Evolutionary conservation across 35 echinoderm and acorn worm species (phyloP).

Genomic region (Stichopus chloronotus): DNA sequence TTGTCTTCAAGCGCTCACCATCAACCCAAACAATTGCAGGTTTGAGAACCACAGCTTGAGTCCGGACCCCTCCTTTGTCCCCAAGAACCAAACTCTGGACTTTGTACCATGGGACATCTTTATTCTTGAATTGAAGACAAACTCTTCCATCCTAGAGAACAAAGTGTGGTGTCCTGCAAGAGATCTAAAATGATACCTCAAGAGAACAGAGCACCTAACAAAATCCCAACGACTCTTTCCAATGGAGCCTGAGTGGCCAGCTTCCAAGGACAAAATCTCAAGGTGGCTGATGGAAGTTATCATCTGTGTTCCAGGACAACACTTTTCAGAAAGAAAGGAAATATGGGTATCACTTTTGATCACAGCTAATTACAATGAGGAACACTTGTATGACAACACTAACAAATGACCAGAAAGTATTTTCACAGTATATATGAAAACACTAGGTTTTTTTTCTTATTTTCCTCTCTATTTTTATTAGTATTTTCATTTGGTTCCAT

Average conservation of each 20-base stretch:
- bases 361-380: too few species aligned
- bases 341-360: too few species aligned
- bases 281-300: neutral
- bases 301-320: neutral
- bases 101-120: neutral
- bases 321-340: too few species aligned
- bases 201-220: neutral
- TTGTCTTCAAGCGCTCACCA: neutral
- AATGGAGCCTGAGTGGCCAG: neutral
- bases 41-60: constrained; percentile 5
- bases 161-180: constrained; percentile 30
- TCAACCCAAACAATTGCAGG: neutral
- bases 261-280: constrained; percentile 28
- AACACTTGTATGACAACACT: too few species aligned
- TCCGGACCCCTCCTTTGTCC: constrained; percentile 3
- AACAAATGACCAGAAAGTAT: too few species aligned
- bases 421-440: too few species aligned
- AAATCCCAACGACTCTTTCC: neutral
- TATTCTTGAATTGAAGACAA: neutral
- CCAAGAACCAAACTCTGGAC: constrained; percentile 14
- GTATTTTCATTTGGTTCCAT: too few species aligned
- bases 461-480: too few species aligned
- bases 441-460: too few species aligned
- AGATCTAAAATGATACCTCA: constrained; percentile 30
- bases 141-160: neutral